Evolutionary conservation across 1,140 invertebrate genomes (phyloP).

Genomic region (Bathynomus jamesi): DNA sequence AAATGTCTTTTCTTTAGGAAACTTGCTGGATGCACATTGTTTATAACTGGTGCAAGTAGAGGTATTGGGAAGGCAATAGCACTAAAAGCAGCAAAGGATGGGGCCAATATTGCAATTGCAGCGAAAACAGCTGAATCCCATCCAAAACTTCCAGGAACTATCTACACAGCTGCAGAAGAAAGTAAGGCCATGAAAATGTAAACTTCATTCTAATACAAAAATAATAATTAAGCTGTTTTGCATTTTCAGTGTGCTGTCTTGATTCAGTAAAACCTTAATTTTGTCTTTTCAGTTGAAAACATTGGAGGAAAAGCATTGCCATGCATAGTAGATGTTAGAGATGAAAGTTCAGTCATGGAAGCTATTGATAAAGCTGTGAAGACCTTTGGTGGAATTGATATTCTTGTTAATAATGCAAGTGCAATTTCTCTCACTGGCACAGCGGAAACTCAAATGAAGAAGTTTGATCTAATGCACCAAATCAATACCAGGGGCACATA

Average conservation of each 20-base stretch:
- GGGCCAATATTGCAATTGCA: slow-evolving; percentile 88
- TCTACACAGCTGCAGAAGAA: slow-evolving; percentile 93
- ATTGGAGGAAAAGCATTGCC: slow-evolving; percentile 54
- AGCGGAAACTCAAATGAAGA: slow-evolving; percentile 83
- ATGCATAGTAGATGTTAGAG: slow-evolving; percentile 80
- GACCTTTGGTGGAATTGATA: slow-evolving; percentile 93
- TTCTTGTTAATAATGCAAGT: slow-evolving; percentile 92
- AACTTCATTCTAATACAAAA: not conserved
- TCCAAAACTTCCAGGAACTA: slow-evolving; percentile 94
- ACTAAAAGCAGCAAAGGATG: slow-evolving; percentile 84
- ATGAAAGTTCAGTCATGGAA: slow-evolving; percentile 68
- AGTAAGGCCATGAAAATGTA: slow-evolving; percentile 51
- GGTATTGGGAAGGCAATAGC: slow-evolving; percentile 97
- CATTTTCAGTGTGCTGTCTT: too few relatives aligned
- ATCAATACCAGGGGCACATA: slow-evolving; percentile 89
- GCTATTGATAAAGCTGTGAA: slow-evolving; percentile 78
- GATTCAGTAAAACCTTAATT: too few relatives aligned
- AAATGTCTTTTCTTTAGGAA: slow-evolving; percentile 53
- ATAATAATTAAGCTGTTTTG: too few relatives aligned
- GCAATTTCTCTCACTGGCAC: slow-evolving; percentile 88
- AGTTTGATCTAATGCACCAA: slow-evolving; percentile 86
- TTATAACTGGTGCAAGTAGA: slow-evolving; percentile 91
- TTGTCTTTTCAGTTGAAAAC: slow-evolving; percentile 29
- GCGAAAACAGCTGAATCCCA: slow-evolving; percentile 91
- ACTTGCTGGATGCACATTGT: slow-evolving; percentile 81